phyloP scores from a whole-genome alignment of 2,888 invertebrate species.

The Ptychoptera albimana region DNA sequence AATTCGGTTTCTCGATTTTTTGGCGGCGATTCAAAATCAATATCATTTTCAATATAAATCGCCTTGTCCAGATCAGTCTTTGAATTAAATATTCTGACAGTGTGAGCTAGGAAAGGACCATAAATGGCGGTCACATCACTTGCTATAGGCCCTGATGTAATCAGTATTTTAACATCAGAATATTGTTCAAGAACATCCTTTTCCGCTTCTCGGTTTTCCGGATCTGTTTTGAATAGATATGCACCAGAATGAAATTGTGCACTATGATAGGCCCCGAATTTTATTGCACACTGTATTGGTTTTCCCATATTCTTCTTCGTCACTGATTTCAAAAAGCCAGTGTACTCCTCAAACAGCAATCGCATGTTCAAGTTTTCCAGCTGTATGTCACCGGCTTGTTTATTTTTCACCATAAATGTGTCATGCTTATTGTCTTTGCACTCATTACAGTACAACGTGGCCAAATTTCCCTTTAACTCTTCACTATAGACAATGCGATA shows the following conservation, averaged over 20 bases:
- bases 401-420: constrained; percentile 41
- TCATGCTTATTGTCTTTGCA: constrained; percentile 31
- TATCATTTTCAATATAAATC: constrained; percentile 63
- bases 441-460: constrained; percentile 38
- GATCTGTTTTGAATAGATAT: constrained; percentile 82
- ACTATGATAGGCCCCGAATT: constrained; percentile 79
- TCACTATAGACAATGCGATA: constrained; percentile 37
- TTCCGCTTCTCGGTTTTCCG: constrained; percentile 68
- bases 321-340: constrained; percentile 66
- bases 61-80: constrained; percentile 52
- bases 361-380: constrained; percentile 67
- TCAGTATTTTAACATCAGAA: constrained; percentile 57
- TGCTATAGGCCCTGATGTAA: constrained; percentile 68
- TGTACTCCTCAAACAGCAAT: constrained; percentile 63
- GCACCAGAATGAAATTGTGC: constrained; percentile 91
- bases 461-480: constrained; percentile 27
- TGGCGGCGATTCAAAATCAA: constrained; percentile 73
- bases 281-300: constrained; percentile 58
- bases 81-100: constrained; percentile 62
- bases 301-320: constrained; percentile 61
- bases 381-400: constrained; percentile 68
- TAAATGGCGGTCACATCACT: constrained; percentile 77
- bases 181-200: constrained; percentile 62
- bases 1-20: constrained; percentile 83
- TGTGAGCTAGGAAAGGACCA: constrained; percentile 59